phyloP scores from a whole-genome alignment of 2,113 vertebrate species.

The Brienomyrus longianalis region DNA sequence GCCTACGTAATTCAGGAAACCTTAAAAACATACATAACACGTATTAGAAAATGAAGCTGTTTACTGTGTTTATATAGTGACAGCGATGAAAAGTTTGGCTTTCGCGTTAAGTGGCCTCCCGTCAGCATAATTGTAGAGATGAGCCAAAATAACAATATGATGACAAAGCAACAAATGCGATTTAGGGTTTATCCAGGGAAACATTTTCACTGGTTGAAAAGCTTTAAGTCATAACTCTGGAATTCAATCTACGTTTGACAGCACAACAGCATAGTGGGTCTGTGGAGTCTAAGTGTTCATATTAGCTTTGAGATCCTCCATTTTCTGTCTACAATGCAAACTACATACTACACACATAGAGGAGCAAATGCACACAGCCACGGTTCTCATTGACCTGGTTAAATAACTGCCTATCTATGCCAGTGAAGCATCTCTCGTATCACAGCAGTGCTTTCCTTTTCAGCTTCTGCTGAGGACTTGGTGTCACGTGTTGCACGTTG shows the following conservation, averaged over 20 bases:
- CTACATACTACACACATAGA: not conserved
- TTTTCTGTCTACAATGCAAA: not conserved
- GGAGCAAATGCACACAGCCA: not conserved
- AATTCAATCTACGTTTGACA: not conserved
- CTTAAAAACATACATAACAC: not conserved
- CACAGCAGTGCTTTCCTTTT: not conserved
- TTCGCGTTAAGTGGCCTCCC: not conserved
- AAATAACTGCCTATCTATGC: not conserved
- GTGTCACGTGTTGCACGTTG: not conserved
- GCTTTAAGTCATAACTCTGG: not conserved
- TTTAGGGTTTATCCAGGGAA: not conserved
- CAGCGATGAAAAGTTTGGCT: not conserved
- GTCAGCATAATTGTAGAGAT: not conserved
- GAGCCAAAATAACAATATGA: not conserved
- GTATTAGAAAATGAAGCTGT: not conserved
- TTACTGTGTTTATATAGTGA: not conserved
- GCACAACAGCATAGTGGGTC: not conserved
- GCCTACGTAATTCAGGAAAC: not conserved
- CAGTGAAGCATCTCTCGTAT: not conserved
- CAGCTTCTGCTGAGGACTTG: not conserved
- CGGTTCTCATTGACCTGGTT: not conserved
- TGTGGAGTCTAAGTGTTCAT: not conserved
- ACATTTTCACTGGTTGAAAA: not conserved
- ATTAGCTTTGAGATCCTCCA: not conserved
- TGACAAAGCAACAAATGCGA: not conserved